Conservation (phyloP, 2,888 invertebrate species). For the Nephrocerus scutellatus region DNA sequence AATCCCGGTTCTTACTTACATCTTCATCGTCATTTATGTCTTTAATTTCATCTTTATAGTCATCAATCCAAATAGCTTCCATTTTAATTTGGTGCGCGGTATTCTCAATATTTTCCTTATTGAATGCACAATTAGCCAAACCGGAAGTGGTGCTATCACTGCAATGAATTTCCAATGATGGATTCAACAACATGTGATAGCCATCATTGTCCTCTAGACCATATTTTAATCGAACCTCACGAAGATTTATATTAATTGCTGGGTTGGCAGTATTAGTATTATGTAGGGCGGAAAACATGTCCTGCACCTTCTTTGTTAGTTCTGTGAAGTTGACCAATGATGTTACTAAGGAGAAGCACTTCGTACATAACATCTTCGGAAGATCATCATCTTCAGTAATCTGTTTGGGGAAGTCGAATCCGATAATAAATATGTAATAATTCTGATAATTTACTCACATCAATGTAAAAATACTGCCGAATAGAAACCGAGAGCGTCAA, state of each 20-base stretch:
- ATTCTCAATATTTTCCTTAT: no score
- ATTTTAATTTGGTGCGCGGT: no score
- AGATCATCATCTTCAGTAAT: conserved; percentile 32
- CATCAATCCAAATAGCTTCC: no score
- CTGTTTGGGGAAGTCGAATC: conserved; percentile 23
- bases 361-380: conserved; percentile 35
- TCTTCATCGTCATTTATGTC: no score
- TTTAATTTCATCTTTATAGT: no score
- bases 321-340: conserved; percentile 35
- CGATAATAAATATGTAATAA: background rate
- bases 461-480: conserved; percentile 37
- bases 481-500: conserved; percentile 32
- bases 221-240: conserved; percentile 30
- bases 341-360: conserved; percentile 34
- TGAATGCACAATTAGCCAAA: no score
- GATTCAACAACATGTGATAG: conserved; percentile 17
- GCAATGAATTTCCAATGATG: no score
- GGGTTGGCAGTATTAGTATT: conserved; percentile 23
- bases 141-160: no score
- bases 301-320: conserved; percentile 36
- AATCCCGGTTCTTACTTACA: no score
- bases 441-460: conserved; percentile 28
- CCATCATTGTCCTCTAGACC: conserved; percentile 28
- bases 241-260: conserved; percentile 20
- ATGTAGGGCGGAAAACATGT: conserved; percentile 34